Conservation (phyloP, 2,888 invertebrate species). For the Lobophora halterata region DNA sequence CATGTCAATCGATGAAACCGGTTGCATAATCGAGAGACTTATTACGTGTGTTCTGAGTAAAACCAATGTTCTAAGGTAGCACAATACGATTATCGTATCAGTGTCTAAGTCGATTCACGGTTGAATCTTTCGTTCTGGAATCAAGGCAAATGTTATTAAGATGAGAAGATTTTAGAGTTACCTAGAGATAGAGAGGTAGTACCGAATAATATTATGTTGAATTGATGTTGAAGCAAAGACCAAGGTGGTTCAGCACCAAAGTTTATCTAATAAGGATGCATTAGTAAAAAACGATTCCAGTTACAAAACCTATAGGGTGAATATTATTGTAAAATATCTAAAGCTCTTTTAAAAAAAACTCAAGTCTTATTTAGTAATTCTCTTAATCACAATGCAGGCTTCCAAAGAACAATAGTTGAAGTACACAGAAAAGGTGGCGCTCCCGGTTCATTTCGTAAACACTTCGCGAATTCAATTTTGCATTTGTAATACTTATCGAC, state of each 20-base stretch:
- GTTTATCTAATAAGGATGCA: too few species aligned
- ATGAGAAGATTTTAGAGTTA: conserved; percentile 21
- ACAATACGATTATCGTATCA: conserved; percentile 39
- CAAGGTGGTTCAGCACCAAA: too few species aligned
- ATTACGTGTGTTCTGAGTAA: conserved; percentile 12
- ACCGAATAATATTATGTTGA: neutral
- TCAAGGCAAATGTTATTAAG: conserved; percentile 34
- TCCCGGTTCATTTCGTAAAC: conserved; percentile 27
- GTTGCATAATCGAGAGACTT: conserved; percentile 5
- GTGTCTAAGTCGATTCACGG: conserved; percentile 43
- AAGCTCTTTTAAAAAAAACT: neutral
- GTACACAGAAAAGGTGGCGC: conserved; percentile 40
- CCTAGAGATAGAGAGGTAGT: conserved; percentile 7
- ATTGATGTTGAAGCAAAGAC: too few species aligned
- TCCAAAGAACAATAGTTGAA: conserved; percentile 36
- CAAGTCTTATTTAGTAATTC: too few species aligned
- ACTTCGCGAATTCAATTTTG: conserved; percentile 34
- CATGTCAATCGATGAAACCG: conserved; percentile 1
- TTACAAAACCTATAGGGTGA: too few species aligned
- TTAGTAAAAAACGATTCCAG: too few species aligned
- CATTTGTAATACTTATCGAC: conserved; percentile 36
- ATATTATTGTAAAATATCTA: neutral
- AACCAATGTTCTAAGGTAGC: conserved; percentile 28
- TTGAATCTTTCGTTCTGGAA: conserved; percentile 37
- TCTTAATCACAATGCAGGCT: conserved; percentile 17